Percentiles rank a stretch among this genome's conserved stretches.
phyloP scores from a whole-genome alignment of 2,113 vertebrate genomes.

The Muntiacus muntjak region DNA sequence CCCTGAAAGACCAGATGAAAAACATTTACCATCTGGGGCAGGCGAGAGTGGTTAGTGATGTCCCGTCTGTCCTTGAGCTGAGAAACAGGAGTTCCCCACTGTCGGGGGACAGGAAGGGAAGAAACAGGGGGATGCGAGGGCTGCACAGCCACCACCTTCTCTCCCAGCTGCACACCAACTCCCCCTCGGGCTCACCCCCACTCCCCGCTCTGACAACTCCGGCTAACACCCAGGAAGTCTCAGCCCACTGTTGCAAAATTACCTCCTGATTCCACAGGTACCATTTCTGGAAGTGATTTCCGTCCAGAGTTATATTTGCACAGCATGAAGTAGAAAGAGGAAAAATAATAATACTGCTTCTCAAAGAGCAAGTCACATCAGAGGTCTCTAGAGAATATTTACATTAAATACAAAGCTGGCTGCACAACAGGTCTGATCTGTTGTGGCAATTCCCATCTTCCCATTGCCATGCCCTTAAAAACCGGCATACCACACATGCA shows the following conservation, averaged over 20 bases:
- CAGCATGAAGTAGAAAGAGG: not conserved
- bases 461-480: not conserved
- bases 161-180: not conserved
- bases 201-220: not conserved
- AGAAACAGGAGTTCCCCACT: not conserved
- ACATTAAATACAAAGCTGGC: not conserved
- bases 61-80: not conserved
- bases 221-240: not conserved
- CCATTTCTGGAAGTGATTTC: constrained; percentile 11
- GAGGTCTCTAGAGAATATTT: not conserved
- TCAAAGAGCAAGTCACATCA: constrained; percentile 2
- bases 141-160: not conserved
- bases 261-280: not conserved
- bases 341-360: not conserved
- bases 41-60: not conserved
- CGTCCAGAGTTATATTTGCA: not conserved
- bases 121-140: not conserved
- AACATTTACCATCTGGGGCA: not conserved
- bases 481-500: not conserved
- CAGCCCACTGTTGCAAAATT: not conserved
- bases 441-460: not conserved
- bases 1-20: not conserved
- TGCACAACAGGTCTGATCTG: not conserved
- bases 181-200: not conserved
- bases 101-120: not conserved